A percentile compares a stretch with the other conserved stretches of the same genome.
Conservation (phyloP, 1,140 invertebrate genomes). For the Drosophila sulfurigaster region DNA sequence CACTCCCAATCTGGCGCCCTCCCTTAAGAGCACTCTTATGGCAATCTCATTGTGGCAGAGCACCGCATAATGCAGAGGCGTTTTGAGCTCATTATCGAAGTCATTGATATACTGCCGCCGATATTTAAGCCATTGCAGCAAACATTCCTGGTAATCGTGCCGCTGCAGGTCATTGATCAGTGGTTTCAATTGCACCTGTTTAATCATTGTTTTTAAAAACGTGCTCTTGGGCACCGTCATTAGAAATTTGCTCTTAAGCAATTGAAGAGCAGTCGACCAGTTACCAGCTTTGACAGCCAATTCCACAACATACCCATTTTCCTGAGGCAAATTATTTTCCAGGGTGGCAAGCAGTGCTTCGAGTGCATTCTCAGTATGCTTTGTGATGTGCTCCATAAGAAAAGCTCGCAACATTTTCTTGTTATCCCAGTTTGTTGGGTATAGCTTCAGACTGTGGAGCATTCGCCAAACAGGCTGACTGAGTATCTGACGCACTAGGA, state of each 20-base stretch:
- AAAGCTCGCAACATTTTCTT: neutral
- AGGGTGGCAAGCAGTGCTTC: neutral
- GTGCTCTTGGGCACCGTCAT: neutral
- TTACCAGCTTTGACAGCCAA: neutral
- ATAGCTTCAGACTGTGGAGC: neutral
- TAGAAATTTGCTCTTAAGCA: neutral
- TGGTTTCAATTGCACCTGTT: neutral
- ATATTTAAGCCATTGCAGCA: neutral
- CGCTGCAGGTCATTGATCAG: too few relatives aligned
- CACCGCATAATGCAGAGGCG: constrained; percentile 10
- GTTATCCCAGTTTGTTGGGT: neutral
- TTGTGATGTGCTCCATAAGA: neutral
- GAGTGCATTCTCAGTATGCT: neutral
- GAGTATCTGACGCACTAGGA: neutral
- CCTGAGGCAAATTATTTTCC: neutral
- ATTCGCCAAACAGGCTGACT: neutral
- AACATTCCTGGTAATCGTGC: neutral
- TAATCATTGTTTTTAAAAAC: neutral
- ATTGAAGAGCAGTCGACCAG: neutral
- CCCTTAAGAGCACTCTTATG: constrained; percentile 1
- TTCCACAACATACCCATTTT: neutral
- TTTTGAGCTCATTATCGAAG: neutral
- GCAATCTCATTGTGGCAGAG: constrained; percentile 21
- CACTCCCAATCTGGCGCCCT: constrained; percentile 12
- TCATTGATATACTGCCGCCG: neutral